These are phyloP conservation scores for Nezara viridula DNA, from an alignment of 2,888 invertebrate species.

Conservation along the genomic window DNA sequence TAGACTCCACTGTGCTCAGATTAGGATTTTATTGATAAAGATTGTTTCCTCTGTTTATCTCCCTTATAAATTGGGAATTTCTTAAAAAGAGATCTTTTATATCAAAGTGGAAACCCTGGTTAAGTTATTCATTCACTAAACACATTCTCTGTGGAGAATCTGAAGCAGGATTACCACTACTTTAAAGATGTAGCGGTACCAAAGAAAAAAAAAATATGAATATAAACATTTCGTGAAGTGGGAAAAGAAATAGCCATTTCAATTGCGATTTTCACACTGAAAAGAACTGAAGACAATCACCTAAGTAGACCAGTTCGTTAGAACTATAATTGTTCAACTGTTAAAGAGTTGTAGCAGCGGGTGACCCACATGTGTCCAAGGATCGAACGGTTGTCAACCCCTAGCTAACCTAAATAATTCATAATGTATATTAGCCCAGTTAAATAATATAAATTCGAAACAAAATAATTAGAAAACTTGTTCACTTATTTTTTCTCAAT, in stretches of 20 bases:
- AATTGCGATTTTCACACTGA: background rate
- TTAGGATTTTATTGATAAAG: too few species aligned
- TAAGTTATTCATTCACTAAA: too few species aligned
- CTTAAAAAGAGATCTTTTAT: too few species aligned
- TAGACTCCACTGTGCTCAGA: too few species aligned
- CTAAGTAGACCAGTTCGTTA: constrained; percentile 32
- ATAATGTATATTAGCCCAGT: background rate
- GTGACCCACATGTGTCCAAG: constrained; percentile 5
- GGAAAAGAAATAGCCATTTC: background rate
- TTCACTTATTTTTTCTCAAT: background rate
- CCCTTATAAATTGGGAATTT: too few species aligned
- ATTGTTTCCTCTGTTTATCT: too few species aligned
- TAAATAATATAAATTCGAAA: background rate
- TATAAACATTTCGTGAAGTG: background rate
- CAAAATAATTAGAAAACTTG: background rate
- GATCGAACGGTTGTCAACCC: background rate
- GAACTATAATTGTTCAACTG: background rate
- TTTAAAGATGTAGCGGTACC: background rate
- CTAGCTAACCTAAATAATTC: background rate
- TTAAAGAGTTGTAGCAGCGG: background rate
- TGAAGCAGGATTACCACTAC: background rate
- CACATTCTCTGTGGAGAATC: background rate
- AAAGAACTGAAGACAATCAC: background rate
- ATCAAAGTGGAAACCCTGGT: too few species aligned
- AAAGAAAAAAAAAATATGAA: background rate